phyloP scores from a whole-genome alignment of 2,888 invertebrate genomes.

The Oxytorus armatus region DNA sequence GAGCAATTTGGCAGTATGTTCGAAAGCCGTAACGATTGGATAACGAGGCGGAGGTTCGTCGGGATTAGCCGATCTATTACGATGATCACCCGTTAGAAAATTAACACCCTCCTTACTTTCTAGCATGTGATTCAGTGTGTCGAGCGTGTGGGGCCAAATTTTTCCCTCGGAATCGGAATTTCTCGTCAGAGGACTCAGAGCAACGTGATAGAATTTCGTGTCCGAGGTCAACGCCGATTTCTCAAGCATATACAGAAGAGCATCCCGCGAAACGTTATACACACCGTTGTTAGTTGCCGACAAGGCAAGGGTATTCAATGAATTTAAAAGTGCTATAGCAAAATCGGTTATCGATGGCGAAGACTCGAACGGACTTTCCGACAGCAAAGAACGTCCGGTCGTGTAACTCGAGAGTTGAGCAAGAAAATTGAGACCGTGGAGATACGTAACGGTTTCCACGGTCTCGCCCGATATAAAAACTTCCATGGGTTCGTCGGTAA shows the following conservation, averaged over 20 bases:
- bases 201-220: constrained; percentile 76
- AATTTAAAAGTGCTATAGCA: constrained; percentile 73
- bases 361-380: constrained; percentile 72
- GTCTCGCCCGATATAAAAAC: constrained; percentile 80
- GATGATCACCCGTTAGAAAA: constrained; percentile 77
- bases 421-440: constrained; percentile 80
- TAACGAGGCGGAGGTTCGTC: constrained; percentile 69
- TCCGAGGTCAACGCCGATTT: constrained; percentile 75
- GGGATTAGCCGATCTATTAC: constrained; percentile 69
- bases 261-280: constrained; percentile 76
- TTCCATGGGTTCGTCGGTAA: constrained; percentile 78
- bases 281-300: constrained; percentile 73
- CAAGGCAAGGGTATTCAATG: constrained; percentile 76
- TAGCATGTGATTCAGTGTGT: constrained; percentile 77
- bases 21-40: constrained; percentile 75
- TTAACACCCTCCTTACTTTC: constrained; percentile 77
- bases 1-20: constrained; percentile 76
- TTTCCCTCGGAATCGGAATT: constrained; percentile 72
- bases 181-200: constrained; percentile 76
- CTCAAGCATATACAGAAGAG: constrained; percentile 76
- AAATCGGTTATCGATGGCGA: constrained; percentile 71
- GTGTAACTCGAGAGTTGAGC: constrained; percentile 77
- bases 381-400: constrained; percentile 75
- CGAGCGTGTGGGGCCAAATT: constrained; percentile 79
- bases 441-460: constrained; percentile 78